These are phyloP conservation scores for Lordiphosa stackelbergi DNA, from an alignment of 1,140 invertebrate genomes.

Conservation along the genomic window DNA sequence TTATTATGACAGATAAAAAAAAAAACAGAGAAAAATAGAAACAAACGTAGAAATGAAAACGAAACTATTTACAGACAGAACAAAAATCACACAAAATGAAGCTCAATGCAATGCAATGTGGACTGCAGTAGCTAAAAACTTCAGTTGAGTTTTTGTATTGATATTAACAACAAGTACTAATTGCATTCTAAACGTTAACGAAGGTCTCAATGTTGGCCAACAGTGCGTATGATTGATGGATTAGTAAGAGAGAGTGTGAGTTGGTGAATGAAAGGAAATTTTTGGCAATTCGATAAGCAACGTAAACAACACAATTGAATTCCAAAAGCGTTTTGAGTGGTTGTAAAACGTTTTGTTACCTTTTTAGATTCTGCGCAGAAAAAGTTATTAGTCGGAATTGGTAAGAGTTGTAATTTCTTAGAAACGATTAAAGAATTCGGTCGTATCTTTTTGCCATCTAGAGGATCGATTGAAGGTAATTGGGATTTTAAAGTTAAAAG, in stretches of 20 bases:
- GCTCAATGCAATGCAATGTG: constrained; percentile 39
- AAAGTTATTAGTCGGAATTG: too few species aligned
- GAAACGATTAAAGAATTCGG: too few species aligned
- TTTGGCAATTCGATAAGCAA: too few species aligned
- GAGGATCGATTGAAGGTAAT: too few species aligned
- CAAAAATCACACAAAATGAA: constrained; percentile 35
- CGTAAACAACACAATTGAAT: too few species aligned
- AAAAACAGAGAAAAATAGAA: constrained; percentile 19
- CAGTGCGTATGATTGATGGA: constrained; percentile 9
- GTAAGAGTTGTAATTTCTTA: too few species aligned
- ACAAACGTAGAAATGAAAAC: constrained; percentile 18
- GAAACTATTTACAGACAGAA: constrained; percentile 17
- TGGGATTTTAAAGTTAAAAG: too few species aligned
- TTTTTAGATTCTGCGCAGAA: too few species aligned
- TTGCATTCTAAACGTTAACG: constrained; percentile 67
- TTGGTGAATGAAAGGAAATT: too few species aligned
- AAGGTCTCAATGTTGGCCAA: constrained; percentile 67
- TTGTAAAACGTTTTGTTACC: too few species aligned
- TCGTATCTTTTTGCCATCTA: too few species aligned
- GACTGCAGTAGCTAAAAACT: constrained; percentile 30
- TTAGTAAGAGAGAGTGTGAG: neutral
- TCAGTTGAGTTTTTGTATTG: constrained; percentile 21
- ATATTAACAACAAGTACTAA: constrained; percentile 37
- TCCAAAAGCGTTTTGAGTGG: too few species aligned
- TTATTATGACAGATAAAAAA: constrained; percentile 64